Evolutionary conservation across 2,113 vertebrate species (phyloP).

Genomic region (Laticauda colubrina): DNA sequence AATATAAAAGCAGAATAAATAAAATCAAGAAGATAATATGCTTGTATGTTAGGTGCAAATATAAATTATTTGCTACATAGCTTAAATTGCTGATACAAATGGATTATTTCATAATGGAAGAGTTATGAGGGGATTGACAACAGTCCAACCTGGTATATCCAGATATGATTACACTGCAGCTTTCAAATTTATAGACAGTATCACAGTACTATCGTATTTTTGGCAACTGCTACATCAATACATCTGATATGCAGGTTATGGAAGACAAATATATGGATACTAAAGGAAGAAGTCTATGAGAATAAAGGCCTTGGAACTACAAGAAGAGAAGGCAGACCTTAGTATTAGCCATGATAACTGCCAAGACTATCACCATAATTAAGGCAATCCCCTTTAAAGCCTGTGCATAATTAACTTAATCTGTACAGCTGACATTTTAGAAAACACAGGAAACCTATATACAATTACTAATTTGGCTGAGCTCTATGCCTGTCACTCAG

Average conservation of each 20-base stretch:
- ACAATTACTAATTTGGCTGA: slow-evolving; percentile 2
- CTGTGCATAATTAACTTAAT: background rate
- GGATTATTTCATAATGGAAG: background rate
- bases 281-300: background rate
- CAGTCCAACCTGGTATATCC: background rate
- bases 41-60: background rate
- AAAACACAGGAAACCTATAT: background rate
- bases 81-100: background rate
- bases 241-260: background rate
- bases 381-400: background rate
- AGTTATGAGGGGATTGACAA: background rate
- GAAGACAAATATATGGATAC: background rate
- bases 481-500: background rate
- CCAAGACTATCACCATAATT: slow-evolving; percentile 3
- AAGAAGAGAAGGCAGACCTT: slow-evolving; percentile 18
- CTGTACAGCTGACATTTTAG: background rate
- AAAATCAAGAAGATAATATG: background rate
- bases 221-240: background rate
- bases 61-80: background rate
- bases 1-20: background rate
- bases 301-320: background rate
- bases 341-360: slow-evolving; percentile 6
- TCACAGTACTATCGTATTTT: background rate
- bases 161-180: background rate
- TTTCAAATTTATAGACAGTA: background rate